Evolutionary conservation across 1,140 invertebrate species (phyloP), one percentile per base, ranked within the genome.

Genomic region (Pteromalus puparum): DNA sequence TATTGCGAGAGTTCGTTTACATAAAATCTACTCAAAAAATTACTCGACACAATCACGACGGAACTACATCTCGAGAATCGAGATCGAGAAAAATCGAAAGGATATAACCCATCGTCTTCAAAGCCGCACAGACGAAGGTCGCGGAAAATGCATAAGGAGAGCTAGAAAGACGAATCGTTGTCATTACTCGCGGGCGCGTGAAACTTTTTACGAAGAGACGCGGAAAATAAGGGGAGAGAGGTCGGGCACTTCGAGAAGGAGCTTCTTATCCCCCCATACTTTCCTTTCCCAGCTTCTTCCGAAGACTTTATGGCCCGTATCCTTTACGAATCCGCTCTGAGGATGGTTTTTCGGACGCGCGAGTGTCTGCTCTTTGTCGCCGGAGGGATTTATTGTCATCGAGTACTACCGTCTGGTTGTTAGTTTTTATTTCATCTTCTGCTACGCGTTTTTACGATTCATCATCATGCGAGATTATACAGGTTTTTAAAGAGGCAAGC

Each of bases 181-280:
- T 77, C 75, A 77, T 77, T 77, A 77, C 53, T 61, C 53, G 18
- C 53, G 53, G 30, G 68, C 24, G 68, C 68, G 68, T 70, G 68
- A 70, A 70, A 70, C 68, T 70, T 70, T 70, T 70, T 70, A 70
- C 68, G 28, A 30, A 26, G 24, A 70, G 26, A n/a, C 21, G 53
- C 53, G 53, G 21, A 61, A 61, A 61, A 61, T 61, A 61, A 61
- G 53, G 53, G 18, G 21, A 72, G 7, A 34, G 18, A n/a, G n/a
- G n/a, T n/a, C n/a, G n/a, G n/a, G 68, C 18, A 70, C 68, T 12
- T 13, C 3, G 2, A 13, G 68, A n/a, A n/a, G n/a, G n/a, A 72
- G 18, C 26, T 72, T 72, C 30, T 72, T 72, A 72, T 72, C 68
- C 26, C 30, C 18, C 28, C 10, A 42, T 34, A 72, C 68, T 28